A percentile compares a stretch with the other conserved stretches of the same genome.
These are phyloP conservation scores for Eucidaris tribuloides DNA, from an alignment of 35 echinoderm and acorn worm species.

Conservation along the genomic window DNA sequence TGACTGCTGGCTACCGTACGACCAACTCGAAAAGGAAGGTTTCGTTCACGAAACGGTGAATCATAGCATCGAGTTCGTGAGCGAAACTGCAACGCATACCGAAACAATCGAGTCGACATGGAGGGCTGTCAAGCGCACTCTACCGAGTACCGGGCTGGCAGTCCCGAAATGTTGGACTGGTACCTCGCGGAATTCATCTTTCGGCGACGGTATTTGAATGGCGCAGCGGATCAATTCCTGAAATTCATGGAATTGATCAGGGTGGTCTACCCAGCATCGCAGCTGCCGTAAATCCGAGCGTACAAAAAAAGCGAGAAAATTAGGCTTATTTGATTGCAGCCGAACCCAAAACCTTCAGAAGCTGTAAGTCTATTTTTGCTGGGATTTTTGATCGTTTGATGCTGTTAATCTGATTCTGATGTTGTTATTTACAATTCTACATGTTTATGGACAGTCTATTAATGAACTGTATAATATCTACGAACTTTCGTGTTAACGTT, in stretches of 20 bases:
- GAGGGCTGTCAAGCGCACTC: background rate
- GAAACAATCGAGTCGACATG: no score
- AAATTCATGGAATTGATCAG: background rate
- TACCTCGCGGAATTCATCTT: background rate
- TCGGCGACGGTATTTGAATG: background rate
- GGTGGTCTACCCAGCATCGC: background rate
- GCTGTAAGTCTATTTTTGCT: no score
- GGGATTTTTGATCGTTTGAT: no score
- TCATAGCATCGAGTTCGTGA: background rate
- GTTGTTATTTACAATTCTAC: no score
- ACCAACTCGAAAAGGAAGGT: background rate
- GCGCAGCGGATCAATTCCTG: no score
- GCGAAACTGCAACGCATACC: background rate
- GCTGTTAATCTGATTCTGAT: no score
- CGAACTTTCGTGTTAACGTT: no score
- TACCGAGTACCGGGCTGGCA: background rate
- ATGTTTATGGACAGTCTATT: no score
- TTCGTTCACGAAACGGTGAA: background rate
- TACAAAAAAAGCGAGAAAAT: no score
- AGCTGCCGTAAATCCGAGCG: background rate
- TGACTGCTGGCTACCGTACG: constrained; percentile 31
- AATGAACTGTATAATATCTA: no score
- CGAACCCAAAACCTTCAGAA: no score
- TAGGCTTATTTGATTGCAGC: no score
- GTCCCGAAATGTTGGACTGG: background rate